Conservation (phyloP, 2,797 vertebrate genomes). For the Alcedo atthis region DNA sequence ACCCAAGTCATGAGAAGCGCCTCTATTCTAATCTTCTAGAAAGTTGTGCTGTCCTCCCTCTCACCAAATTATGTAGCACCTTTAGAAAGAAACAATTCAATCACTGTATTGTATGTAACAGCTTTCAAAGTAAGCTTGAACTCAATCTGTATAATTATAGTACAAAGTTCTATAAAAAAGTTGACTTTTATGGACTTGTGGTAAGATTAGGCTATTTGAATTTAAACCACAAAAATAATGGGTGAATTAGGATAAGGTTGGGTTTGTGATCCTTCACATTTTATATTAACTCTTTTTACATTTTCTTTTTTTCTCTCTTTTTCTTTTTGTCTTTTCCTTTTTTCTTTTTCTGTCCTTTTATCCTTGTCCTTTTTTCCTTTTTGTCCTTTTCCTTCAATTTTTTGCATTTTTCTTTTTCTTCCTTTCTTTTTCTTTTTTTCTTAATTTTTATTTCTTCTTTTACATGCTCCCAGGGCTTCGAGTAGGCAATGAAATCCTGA, state of each 20-base stretch:
- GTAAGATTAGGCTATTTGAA: not conserved
- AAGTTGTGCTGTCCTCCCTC: not conserved
- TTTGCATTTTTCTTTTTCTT: not conserved
- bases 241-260: not conserved
- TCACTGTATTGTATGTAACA: not conserved
- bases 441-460: not conserved
- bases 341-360: not conserved
- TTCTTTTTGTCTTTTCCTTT: too few relatives aligned
- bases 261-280: not conserved
- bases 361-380: too few relatives aligned
- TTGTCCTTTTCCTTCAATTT: not conserved
- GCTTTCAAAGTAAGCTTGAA: not conserved
- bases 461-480: slow-evolving; percentile 81
- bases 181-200: not conserved
- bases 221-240: not conserved
- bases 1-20: not conserved
- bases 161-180: not conserved
- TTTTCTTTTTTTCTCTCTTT: not conserved
- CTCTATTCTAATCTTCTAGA: not conserved
- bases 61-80: not conserved
- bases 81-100: not conserved
- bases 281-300: not conserved
- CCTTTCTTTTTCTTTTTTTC: not conserved
- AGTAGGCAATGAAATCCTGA: slow-evolving; percentile 88
- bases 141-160: not conserved